Conservation (phyloP, 2,888 invertebrate species). For the Phasia obesa region DNA sequence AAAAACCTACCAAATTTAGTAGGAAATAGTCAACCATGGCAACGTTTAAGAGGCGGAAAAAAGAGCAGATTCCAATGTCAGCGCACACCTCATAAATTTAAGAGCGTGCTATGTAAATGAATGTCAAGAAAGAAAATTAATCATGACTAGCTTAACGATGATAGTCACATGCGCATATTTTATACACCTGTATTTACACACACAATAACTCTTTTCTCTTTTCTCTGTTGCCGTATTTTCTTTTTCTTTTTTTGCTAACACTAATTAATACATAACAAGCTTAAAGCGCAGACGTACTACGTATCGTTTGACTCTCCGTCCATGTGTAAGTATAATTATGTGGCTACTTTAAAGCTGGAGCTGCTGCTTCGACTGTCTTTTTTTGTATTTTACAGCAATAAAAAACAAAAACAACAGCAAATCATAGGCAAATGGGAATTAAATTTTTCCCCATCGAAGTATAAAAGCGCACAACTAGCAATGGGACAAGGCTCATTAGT, state of each 20-base stretch:
- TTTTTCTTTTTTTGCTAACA: conserved; percentile 39
- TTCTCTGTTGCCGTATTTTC: conserved; percentile 7
- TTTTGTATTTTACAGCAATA: conserved; percentile 42
- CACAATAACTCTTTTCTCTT: conserved; percentile 49
- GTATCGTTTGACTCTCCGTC: background rate
- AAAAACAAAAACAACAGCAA: conserved; percentile 48
- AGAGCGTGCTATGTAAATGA: conserved; percentile 12
- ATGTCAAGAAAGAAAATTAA: conserved; percentile 52
- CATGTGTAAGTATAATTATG: conserved; percentile 6
- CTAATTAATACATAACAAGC: conserved; percentile 31
- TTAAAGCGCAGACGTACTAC: conserved; percentile 16
- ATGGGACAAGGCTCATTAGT: conserved; percentile 82
- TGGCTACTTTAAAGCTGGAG: conserved; percentile 22
- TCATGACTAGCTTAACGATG: conserved; percentile 45
- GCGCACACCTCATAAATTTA: conserved; percentile 1
- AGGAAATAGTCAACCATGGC: too few species aligned
- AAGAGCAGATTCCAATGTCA: conserved; percentile 6
- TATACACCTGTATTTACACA: conserved; percentile 34
- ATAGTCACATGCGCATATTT: conserved; percentile 61
- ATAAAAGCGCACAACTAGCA: conserved; percentile 81
- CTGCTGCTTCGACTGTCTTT: conserved; percentile 37
- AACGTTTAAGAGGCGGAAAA: conserved; percentile 41
- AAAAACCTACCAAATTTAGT: too few species aligned
- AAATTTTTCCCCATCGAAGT: conserved; percentile 79
- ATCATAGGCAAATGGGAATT: conserved; percentile 75